phyloP scores from a whole-genome alignment of 2,113 vertebrate species.

The Regulus satrapa region DNA sequence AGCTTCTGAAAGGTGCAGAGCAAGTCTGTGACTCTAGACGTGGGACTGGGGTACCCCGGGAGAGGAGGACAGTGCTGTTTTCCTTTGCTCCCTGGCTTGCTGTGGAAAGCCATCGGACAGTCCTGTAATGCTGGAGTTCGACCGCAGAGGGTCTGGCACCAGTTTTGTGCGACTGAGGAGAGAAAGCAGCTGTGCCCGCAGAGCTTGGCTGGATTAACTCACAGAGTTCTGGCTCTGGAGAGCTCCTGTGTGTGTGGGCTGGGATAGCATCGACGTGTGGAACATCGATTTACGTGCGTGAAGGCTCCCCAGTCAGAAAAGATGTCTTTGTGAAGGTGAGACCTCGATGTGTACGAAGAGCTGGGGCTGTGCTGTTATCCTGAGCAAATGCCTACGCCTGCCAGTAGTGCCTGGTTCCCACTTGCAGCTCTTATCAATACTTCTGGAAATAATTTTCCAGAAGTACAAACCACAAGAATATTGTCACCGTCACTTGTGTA shows the following conservation, averaged over 20 bases:
- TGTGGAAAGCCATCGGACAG: neutral
- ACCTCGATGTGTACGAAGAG: neutral
- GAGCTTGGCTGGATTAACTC: neutral
- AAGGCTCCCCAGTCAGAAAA: neutral
- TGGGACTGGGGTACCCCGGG: neutral
- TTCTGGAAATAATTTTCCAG: neutral
- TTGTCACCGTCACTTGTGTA: neutral
- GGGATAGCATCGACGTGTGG: neutral
- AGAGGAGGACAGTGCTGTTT: rapidly evolving
- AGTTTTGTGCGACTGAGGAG: neutral
- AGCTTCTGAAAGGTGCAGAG: neutral
- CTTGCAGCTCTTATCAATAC: neutral
- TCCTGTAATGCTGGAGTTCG: neutral
- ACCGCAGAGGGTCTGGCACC: neutral
- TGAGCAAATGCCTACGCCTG: neutral
- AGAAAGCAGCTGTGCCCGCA: neutral
- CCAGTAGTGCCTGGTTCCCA: neutral
- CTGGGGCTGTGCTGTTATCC: neutral
- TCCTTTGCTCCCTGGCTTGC: neutral
- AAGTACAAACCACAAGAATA: neutral
- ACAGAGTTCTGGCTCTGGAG: neutral
- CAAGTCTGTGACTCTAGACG: neutral
- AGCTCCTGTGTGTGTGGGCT: neutral
- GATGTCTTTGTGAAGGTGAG: neutral
- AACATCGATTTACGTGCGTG: rapidly evolving